phyloP scores from a whole-genome alignment of 2,113 vertebrate genomes.

The Capra hircus region DNA sequence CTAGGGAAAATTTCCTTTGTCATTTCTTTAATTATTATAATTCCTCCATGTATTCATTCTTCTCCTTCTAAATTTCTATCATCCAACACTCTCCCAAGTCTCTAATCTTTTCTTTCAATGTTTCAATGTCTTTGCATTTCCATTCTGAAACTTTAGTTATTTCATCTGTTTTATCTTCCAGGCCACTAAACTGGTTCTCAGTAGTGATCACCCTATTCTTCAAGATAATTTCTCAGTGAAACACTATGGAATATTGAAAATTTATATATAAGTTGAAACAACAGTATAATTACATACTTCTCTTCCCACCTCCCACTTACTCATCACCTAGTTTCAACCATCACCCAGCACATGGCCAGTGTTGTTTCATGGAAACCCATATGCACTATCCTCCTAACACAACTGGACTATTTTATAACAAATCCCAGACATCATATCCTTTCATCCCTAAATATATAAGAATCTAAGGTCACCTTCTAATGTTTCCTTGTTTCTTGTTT shows the following conservation, averaged over 20 bases:
- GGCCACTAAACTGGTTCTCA: not conserved
- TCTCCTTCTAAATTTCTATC: not conserved
- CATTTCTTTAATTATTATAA: not conserved
- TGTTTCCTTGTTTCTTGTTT: not conserved
- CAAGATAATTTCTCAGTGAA: not conserved
- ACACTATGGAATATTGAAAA: not conserved
- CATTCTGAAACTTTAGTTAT: not conserved
- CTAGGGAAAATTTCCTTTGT: not conserved
- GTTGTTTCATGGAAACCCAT: not conserved
- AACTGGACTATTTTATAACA: not conserved
- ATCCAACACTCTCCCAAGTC: not conserved
- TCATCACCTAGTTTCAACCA: not conserved
- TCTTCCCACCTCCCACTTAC: too few relatives aligned
- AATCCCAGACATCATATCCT: not conserved
- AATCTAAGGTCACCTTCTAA: not conserved
- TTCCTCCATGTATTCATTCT: not conserved
- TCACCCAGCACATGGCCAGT: not conserved
- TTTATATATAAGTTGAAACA: not conserved
- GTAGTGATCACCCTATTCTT: not conserved
- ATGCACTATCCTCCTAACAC: not conserved
- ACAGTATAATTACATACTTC: not conserved
- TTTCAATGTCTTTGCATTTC: not conserved
- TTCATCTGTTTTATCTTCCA: not conserved
- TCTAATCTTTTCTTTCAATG: not conserved
- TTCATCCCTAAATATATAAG: not conserved